Evolutionary conservation across 2,888 invertebrate species (phyloP).

Genomic region (Fissipunctia ypsillon): DNA sequence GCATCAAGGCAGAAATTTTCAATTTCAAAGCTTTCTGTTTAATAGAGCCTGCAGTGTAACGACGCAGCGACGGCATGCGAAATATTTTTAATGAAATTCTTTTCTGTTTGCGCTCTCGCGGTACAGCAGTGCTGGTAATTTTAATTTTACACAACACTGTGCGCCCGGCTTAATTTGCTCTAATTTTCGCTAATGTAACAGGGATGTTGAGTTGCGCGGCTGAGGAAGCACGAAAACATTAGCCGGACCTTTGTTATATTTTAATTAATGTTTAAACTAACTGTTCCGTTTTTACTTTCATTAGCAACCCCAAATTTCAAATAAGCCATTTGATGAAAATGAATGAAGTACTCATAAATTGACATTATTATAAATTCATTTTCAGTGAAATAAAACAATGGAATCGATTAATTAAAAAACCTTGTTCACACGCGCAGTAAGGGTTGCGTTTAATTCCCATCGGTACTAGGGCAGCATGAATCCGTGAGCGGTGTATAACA

Average conservation of each 20-base stretch:
- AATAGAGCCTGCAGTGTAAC: constrained; percentile 70
- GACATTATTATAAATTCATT: background rate
- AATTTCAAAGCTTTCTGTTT: constrained; percentile 73
- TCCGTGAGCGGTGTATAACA: constrained; percentile 47
- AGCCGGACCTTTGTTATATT: constrained; percentile 50
- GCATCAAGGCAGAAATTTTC: constrained; percentile 70
- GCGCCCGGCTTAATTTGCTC: constrained; percentile 70
- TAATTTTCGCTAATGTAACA: constrained; percentile 75
- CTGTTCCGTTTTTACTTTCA: constrained; percentile 31
- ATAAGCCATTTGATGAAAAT: constrained; percentile 13
- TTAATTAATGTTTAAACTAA: constrained; percentile 49
- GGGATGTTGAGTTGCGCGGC: constrained; percentile 63
- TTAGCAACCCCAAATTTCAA: constrained; percentile 21
- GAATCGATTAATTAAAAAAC: constrained; percentile 7
- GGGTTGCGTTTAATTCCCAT: constrained; percentile 69
- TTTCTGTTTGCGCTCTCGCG: constrained; percentile 65
- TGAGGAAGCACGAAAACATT: constrained; percentile 58
- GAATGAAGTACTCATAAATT: constrained; percentile 9
- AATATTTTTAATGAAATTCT: constrained; percentile 80
- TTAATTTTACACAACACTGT: constrained; percentile 70
- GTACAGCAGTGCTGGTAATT: constrained; percentile 67
- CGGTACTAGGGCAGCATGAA: constrained; percentile 68
- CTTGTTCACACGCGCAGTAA: constrained; percentile 53
- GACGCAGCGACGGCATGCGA: constrained; percentile 63
- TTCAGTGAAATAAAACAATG: constrained; percentile 4